phyloP scores from a whole-genome alignment of 2,113 vertebrate species.

The Actenoides lindsayi region DNA sequence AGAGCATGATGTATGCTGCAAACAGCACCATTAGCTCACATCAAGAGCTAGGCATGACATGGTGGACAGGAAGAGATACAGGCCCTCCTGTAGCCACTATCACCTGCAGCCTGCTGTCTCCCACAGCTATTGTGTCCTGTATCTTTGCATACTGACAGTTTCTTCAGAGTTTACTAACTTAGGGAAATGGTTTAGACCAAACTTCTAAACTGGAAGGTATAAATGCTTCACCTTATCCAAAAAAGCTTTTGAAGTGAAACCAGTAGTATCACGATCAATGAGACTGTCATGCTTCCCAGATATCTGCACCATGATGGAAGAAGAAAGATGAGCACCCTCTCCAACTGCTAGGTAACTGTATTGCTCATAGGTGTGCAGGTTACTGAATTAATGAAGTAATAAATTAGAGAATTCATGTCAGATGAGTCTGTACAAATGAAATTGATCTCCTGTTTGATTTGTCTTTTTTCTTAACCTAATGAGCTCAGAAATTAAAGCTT shows the following conservation, averaged over 20 bases:
- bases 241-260: background rate
- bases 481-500: background rate
- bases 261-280: background rate
- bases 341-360: background rate
- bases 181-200: background rate
- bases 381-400: background rate
- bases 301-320: accelerated
- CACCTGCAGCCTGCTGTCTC: background rate
- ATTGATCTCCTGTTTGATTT: background rate
- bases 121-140: background rate
- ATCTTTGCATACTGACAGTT: background rate
- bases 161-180: background rate
- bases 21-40: background rate
- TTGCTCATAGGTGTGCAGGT: background rate
- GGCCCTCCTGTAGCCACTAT: background rate
- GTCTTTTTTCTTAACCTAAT: background rate
- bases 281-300: background rate
- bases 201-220: background rate
- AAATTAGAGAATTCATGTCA: background rate
- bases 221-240: background rate
- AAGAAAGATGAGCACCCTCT: background rate
- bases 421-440: background rate
- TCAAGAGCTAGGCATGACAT: background rate
- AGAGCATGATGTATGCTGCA: background rate
- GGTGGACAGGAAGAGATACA: background rate